These are phyloP conservation scores for Antheraea pernyi DNA, from an alignment of 1,140 invertebrate species.

Conservation along the genomic window DNA sequence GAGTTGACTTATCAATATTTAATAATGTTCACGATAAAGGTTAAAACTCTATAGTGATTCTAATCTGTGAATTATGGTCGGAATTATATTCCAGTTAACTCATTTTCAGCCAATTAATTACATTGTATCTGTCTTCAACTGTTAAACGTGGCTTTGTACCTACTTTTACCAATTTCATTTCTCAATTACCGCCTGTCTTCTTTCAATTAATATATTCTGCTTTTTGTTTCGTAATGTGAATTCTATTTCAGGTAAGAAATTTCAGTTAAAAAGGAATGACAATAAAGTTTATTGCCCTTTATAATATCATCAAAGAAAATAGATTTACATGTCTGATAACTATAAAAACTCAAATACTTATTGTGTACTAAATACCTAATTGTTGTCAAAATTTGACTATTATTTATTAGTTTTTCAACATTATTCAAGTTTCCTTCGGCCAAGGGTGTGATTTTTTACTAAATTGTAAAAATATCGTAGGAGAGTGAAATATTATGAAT, in stretches of 20 bases:
- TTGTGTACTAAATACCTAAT: no score
- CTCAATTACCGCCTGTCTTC: neutral
- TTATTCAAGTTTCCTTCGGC: no score
- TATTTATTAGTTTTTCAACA: no score
- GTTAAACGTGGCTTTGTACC: neutral
- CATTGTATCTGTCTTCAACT: neutral
- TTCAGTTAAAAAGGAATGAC: neutral
- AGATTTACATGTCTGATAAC: no score
- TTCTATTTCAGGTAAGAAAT: neutral
- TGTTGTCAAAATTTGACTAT: no score
- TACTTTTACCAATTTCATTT: slow-evolving; percentile 2
- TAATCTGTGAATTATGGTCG: neutral
- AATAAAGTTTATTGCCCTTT: neutral
- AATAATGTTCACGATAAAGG: neutral
- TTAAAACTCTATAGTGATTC: neutral
- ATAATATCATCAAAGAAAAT: no score
- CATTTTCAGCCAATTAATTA: slow-evolving; percentile 6
- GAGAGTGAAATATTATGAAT: no score
- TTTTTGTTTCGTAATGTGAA: neutral
- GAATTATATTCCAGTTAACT: slow-evolving; percentile 1
- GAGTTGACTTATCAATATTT: neutral
- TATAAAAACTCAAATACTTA: no score
- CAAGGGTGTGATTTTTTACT: no score
- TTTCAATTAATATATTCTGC: slow-evolving; percentile 4
- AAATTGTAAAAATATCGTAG: no score